Evolutionary conservation across 2,888 invertebrate genomes (phyloP), one percentile per base, ranked within the genome.

Genomic region (Rhopalosiphum nymphaeae): DNA sequence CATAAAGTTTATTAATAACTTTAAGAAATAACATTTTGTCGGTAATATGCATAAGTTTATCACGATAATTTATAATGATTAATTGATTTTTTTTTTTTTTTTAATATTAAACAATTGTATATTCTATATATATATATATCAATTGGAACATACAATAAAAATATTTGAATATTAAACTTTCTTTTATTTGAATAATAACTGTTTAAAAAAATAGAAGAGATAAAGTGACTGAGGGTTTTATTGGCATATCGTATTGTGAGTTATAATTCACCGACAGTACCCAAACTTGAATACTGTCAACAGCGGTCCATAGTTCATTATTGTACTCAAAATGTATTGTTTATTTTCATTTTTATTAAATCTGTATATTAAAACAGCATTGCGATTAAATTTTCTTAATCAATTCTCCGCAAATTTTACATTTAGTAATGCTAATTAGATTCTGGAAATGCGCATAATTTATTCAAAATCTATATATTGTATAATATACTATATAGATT

Each of bases 211-310:
- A 61, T n/a, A 90, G 16, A 44, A 42, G n/a, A 78, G 90, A 67
- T 26, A 46, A 29, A 44, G 49, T 36, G 67, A 78, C 49, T 36
- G 67, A 49, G 90, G 36, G 67, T 49, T 49, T 67, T 91, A 49
- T 91, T 91, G 90, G 46, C 90, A 91, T 91, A 91, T 91, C 78
- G 67, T 49, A 91, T 91, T 90, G 49, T 91, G 36, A 91, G 90
- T 78, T 67, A 91, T 91, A 91, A 91, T 91, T 91, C 67, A 91
- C 49, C 36, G 57, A 56, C 56, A 89, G 36, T 36, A n/a, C 49
- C 49, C n/a, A 26, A 78, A 46, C 11, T 67, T 90, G 49, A 90
- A 90, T 67, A 36, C 49, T 67, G 67, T 90, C 90, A 25, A 78
- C 36, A 46, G 90, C 25, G 67, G 67, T 5, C 25, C 26, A 25